phyloP scores from a whole-genome alignment of 92 coral and sea anemone genomes.

The Heliopora coerulea region DNA sequence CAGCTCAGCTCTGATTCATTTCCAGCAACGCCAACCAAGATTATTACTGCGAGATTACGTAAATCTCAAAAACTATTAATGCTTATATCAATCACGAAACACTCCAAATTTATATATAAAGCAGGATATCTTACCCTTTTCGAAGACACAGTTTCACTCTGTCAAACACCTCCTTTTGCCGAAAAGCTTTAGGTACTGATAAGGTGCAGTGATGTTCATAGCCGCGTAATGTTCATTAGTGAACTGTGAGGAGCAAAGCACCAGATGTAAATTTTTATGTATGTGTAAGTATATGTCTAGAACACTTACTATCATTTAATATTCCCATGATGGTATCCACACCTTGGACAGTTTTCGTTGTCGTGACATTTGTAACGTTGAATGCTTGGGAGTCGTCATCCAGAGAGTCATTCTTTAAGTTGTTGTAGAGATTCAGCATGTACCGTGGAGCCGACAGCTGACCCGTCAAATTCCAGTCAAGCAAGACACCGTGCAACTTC shows the following conservation, averaged over 20 bases:
- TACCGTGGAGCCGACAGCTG: constrained; percentile 17
- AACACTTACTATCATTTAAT: constrained; percentile 23
- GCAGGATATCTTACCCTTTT: too few species aligned
- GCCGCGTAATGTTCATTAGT: too few species aligned
- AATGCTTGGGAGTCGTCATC: constrained; percentile 10
- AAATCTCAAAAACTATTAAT: neutral
- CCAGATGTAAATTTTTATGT: neutral
- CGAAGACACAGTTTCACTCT: too few species aligned
- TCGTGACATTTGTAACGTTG: constrained; percentile 21
- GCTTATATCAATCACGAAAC: neutral
- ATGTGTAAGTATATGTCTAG: constrained; percentile 1
- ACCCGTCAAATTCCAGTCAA: constrained; percentile 24
- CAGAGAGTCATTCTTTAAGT: neutral
- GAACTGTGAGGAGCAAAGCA: neutral
- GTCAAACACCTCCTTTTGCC: too few species aligned
- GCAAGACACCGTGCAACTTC: neutral
- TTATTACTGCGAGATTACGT: neutral
- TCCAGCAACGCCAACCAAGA: too few species aligned
- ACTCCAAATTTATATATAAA: too few species aligned
- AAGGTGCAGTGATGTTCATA: too few species aligned
- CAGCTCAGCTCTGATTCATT: neutral
- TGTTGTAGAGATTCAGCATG: constrained; percentile 21
- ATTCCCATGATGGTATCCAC: constrained; percentile 40
- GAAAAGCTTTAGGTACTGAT: too few species aligned
- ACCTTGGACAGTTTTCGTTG: constrained; percentile 22